Conservation (phyloP, 2,113 vertebrate genomes). For the Rissa tridactyla region DNA sequence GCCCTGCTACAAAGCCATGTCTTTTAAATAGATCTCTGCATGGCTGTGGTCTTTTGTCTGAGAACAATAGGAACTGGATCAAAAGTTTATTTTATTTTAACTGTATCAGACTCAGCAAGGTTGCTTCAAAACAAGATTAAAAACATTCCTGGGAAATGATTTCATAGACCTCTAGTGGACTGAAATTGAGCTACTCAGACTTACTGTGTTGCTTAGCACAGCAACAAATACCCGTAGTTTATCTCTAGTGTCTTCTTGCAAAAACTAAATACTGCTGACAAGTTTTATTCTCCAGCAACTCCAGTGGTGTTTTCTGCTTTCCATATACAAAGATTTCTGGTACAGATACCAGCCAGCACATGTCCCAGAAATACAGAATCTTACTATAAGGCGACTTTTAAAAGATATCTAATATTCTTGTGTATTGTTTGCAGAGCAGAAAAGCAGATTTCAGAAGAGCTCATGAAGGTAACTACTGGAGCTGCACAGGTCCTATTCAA, state of each 20-base stretch:
- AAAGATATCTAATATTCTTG: background rate
- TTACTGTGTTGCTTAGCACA: background rate
- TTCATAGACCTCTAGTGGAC: conserved; percentile 20
- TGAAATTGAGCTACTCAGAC: background rate
- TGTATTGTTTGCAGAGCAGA: background rate
- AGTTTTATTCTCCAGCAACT: background rate
- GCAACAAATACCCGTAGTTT: background rate
- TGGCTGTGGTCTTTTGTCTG: background rate
- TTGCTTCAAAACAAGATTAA: conserved; percentile 14
- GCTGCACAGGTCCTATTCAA: background rate
- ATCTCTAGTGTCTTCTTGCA: background rate
- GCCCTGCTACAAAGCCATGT: background rate
- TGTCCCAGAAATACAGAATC: background rate
- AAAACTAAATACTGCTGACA: background rate
- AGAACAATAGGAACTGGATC: background rate
- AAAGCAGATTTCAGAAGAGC: background rate
- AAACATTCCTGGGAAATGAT: background rate
- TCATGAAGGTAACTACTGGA: background rate
- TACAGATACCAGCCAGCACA: background rate
- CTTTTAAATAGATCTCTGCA: background rate
- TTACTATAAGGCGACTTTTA: background rate
- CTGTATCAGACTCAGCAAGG: background rate
- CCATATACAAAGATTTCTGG: background rate
- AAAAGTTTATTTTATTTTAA: conserved; percentile 8
- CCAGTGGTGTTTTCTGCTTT: background rate